Conservation (phyloP, 2,113 vertebrate species). For the Indri indri region DNA sequence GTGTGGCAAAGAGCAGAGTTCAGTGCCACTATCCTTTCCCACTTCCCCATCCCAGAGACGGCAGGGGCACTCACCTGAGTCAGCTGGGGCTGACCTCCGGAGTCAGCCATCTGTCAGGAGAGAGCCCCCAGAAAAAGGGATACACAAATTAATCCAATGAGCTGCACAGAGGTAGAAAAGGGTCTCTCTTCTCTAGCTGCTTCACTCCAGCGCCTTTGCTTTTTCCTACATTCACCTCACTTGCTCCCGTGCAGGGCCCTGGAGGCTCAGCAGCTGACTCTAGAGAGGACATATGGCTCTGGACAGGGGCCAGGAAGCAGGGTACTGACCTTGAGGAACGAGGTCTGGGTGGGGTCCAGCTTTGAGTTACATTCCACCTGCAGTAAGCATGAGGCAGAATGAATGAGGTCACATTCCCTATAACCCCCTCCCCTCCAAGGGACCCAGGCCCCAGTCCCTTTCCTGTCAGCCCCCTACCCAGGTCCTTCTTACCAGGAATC, state of each 20-base stretch:
- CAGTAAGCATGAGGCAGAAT: background rate
- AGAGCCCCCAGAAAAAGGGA: conserved; percentile 36
- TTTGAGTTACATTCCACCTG: conserved; percentile 86
- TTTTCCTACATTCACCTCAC: background rate
- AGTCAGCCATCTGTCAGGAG: conserved; percentile 93
- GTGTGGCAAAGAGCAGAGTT: background rate
- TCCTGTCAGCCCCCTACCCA: background rate
- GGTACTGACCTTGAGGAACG: conserved; percentile 78
- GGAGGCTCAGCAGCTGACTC: background rate
- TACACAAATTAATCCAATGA: background rate
- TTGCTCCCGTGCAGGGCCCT: background rate
- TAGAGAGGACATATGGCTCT: background rate
- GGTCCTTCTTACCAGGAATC: background rate
- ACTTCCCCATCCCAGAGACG: background rate
- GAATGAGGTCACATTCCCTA: background rate
- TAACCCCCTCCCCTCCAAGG: background rate
- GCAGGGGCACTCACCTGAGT: conserved; percentile 86
- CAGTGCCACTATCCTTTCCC: background rate
- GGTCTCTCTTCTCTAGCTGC: background rate
- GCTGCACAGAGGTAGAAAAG: background rate
- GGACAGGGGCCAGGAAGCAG: background rate
- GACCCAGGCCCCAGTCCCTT: background rate
- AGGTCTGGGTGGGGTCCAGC: conserved; percentile 79
- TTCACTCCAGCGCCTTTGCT: background rate
- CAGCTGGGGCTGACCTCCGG: conserved; percentile 93